phyloP scores from a whole-genome alignment of 2,113 vertebrate species.

The Psephotus haematonotus region DNA sequence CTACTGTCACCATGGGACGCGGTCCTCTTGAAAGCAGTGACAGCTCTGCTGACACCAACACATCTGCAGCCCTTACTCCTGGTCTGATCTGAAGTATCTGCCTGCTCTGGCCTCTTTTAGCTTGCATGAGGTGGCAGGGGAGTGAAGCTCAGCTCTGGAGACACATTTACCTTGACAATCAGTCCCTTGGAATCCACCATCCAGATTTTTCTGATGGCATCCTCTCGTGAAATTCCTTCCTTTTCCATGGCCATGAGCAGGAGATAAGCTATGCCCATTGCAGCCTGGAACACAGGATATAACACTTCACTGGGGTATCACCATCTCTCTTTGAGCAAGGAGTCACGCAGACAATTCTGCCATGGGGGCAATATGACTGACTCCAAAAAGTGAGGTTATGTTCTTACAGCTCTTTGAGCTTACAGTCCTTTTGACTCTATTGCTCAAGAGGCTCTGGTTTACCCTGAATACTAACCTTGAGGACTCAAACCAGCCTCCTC shows the following conservation, averaged over 20 bases:
- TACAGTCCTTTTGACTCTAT: not conserved
- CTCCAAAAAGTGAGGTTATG: not conserved
- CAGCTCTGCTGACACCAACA: not conserved
- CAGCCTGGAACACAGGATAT: constrained; percentile 78
- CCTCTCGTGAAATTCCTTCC: constrained; percentile 82
- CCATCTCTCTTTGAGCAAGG: not conserved
- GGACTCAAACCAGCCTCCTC: not conserved
- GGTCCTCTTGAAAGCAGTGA: not conserved
- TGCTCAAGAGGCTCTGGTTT: not conserved
- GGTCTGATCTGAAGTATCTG: not conserved
- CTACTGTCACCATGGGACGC: not conserved
- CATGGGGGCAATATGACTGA: not conserved
- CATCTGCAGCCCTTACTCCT: not conserved
- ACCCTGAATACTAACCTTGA: not conserved
- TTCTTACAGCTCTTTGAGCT: not conserved
- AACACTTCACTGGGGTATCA: not conserved
- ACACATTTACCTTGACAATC: constrained; percentile 88
- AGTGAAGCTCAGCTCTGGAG: not conserved
- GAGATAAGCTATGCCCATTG: constrained; percentile 91
- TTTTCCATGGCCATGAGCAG: constrained; percentile 94
- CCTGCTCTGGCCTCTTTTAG: not conserved
- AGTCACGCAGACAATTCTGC: not conserved
- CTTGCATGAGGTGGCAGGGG: not conserved
- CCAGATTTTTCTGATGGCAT: constrained; percentile 92
- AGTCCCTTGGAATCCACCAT: constrained; percentile 97